Conservation (phyloP, 1,140 invertebrate genomes). For the Pinna nobilis region DNA sequence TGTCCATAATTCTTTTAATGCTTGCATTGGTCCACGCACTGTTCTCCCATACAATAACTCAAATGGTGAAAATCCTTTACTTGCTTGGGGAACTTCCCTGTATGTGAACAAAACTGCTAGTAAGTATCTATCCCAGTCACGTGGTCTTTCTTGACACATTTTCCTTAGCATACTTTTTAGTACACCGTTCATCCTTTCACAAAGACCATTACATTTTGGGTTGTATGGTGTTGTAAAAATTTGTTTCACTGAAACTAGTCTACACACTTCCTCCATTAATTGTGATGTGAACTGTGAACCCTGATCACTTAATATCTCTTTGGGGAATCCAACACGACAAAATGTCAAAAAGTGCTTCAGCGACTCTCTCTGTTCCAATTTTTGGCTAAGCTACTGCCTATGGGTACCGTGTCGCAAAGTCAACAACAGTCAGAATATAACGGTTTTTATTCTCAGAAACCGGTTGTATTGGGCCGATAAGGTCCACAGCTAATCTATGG, state of each 20-base stretch:
- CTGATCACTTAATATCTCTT: slow-evolving; percentile 46
- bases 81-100: slow-evolving; percentile 48
- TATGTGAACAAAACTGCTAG: slow-evolving; percentile 61
- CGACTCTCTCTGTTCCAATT: slow-evolving; percentile 32
- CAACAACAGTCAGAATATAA: slow-evolving; percentile 41
- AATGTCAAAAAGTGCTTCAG: slow-evolving; percentile 47
- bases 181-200: slow-evolving; percentile 16
- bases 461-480: slow-evolving; percentile 34
- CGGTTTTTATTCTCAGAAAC: slow-evolving; percentile 27
- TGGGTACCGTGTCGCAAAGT: slow-evolving; percentile 48
- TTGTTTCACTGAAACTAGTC: slow-evolving; percentile 22
- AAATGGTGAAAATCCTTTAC: slow-evolving; percentile 54
- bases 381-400: slow-evolving; percentile 41
- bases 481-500: slow-evolving; percentile 43
- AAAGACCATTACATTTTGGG: slow-evolving; percentile 29
- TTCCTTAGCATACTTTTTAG: slow-evolving; percentile 33
- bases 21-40: slow-evolving; percentile 39
- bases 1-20: slow-evolving; percentile 47
- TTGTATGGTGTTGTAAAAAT: slow-evolving; percentile 25
- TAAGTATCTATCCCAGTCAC: slow-evolving; percentile 64
- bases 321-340: slow-evolving; percentile 72
- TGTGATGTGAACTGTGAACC: slow-evolving; percentile 39
- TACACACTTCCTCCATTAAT: slow-evolving; percentile 22
- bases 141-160: slow-evolving; percentile 32
- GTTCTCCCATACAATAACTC: slow-evolving; percentile 52